A percentile compares a stretch with the other conserved stretches of the same genome.
Conservation (phyloP, 92 coral and sea anemone genomes). For the Palythoa grandiflora region DNA sequence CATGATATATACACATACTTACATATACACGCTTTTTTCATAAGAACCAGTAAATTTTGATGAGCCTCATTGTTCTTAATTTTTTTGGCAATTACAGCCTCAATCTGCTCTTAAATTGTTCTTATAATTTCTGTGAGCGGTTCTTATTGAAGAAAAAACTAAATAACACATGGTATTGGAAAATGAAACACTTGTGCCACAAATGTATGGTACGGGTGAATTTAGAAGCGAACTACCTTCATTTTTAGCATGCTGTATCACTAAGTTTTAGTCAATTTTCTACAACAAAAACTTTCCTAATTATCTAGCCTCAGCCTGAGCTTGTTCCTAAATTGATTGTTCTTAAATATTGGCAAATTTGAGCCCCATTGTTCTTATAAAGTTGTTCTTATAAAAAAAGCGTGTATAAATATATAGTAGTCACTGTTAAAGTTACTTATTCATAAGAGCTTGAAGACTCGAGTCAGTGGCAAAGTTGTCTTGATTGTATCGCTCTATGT, state of each 20-base stretch:
- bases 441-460: conserved; percentile 71
- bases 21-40: conserved; percentile 1
- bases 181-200: neutral
- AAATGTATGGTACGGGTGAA: neutral
- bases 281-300: neutral
- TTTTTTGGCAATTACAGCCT: neutral
- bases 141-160: neutral
- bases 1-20: neutral
- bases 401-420: neutral
- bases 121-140: neutral
- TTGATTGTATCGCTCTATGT: conserved; percentile 63
- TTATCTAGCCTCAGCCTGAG: neutral
- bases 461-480: conserved; percentile 62
- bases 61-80: too few relatives aligned
- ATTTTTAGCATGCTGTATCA: neutral
- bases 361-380: neutral
- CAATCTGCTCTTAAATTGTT: too few relatives aligned
- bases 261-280: neutral
- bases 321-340: too few relatives aligned
- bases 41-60: neutral
- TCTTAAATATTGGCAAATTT: too few relatives aligned
- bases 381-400: neutral
- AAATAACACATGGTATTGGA: neutral
- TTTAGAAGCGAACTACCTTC: neutral
- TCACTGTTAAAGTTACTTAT: conserved; percentile 21